Percentiles rank a stretch among this genome's conserved stretches.
Conservation (phyloP, 2,113 vertebrate species). For the Prionailurus bengalensis region DNA sequence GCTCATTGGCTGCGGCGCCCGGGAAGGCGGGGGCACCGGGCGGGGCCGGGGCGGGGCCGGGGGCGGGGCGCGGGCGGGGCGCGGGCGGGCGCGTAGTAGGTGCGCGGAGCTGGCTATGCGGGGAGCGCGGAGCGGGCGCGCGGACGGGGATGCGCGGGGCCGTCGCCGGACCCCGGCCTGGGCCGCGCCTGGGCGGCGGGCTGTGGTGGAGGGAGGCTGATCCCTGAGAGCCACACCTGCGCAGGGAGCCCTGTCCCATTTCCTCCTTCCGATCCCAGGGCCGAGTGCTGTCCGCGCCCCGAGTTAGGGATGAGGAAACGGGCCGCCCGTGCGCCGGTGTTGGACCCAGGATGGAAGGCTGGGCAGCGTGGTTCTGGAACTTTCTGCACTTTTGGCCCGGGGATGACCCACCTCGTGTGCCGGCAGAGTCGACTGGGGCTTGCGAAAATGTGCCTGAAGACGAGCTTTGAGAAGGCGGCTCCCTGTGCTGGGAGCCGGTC, state of each 20-base stretch:
- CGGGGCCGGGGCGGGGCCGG: neutral
- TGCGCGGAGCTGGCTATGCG: neutral
- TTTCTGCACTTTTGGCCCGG: neutral
- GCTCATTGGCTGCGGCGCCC: slow-evolving; percentile 78
- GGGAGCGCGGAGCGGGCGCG: neutral
- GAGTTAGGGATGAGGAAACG: neutral
- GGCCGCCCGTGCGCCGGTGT: neutral
- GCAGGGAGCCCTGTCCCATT: neutral
- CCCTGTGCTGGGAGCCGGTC: neutral
- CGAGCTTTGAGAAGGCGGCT: too few relatives aligned
- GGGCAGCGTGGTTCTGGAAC: neutral
- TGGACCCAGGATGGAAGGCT: neutral
- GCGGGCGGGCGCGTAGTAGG: neutral
- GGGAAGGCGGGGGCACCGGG: neutral
- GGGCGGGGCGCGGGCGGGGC: neutral
- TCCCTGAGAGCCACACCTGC: neutral
- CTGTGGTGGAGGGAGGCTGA: neutral
- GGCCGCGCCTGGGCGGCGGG: neutral
- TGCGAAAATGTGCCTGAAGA: neutral
- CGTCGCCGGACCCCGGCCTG: neutral
- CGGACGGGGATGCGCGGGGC: neutral
- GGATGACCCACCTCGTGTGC: neutral
- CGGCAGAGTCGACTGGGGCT: neutral
- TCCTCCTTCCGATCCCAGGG: neutral
- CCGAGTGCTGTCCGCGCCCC: neutral